Evolutionary conservation across 2,888 invertebrate genomes (phyloP), one percentile per base, ranked within the genome.

Genomic region (Anoplius nigerrimus): DNA sequence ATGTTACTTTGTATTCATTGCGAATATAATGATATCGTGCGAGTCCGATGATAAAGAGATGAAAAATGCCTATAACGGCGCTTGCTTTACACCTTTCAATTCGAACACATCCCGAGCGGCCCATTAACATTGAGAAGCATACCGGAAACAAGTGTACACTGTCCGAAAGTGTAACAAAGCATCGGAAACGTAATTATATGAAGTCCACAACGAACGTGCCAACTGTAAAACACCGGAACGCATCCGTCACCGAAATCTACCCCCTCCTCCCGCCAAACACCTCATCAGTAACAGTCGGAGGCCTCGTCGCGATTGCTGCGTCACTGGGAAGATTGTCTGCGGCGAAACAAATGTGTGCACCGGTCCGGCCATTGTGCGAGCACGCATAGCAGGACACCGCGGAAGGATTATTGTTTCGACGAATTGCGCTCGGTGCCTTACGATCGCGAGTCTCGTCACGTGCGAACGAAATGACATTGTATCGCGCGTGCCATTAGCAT

Each of bases 321-420:
- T 79, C 80, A 80, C 71, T 79, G 81, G 70, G 52, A 62, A 62
- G 66, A 64, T 71, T 65, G 66, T 71, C 57, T 62, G 66, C 66
- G 75, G 71, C 76, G 78, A 82, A 84, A 83, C 81, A 82, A 84
- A 65, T 70, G 78, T 79, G 82, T 81, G 79, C 81, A 78, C n/a
- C 74, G 74, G 42, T 18, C 34, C 27, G 27, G 34, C 52, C 67
- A 74, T 74, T 73, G 74, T 74, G 70, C 65, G 62, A 57, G 60
- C 61, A 67, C 60, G 57, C 57, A 60, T 57, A 53, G 57, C 57
- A 51, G 64, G 66, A 27, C 27, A 56, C 69, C 15, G 48, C 74
- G 74, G 70, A 74, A 76, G 80, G 82, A 79, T 84, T 85, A 85
- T 85, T 83, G 81, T 85, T 81, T 82, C 79, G 78, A 78, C 79